Conservation (phyloP, 2,888 invertebrate genomes). For the Calameuta idolon region DNA sequence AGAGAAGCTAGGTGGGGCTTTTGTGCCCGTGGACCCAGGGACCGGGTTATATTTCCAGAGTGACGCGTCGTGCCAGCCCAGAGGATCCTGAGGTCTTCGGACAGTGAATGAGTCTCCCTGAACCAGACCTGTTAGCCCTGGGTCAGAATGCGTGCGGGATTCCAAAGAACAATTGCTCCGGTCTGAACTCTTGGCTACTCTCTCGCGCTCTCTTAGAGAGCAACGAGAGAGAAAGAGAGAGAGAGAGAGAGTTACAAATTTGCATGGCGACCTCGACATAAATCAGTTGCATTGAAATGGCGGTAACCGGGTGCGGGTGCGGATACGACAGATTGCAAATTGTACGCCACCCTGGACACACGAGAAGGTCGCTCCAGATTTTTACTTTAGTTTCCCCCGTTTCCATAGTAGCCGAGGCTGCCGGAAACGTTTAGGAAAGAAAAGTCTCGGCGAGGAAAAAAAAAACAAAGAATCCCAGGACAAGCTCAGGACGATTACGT, state of each 20-base stretch:
- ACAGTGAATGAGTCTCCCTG: constrained; percentile 27
- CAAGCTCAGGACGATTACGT: background rate
- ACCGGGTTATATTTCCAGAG: constrained; percentile 16
- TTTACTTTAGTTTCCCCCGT: too few species aligned
- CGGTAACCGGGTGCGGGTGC: too few species aligned
- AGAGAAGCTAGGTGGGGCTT: constrained; percentile 14
- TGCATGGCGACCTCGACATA: constrained; percentile 49
- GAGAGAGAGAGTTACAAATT: constrained; percentile 33
- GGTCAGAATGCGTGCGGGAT: constrained; percentile 22
- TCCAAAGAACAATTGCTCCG: constrained; percentile 38
- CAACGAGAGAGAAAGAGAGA: too few species aligned
- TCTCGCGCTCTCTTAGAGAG: too few species aligned
- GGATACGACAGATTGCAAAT: too few species aligned
- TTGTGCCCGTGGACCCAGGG: constrained; percentile 14
- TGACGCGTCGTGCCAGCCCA: constrained; percentile 10
- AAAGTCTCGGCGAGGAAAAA: too few species aligned
- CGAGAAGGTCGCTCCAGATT: too few species aligned
- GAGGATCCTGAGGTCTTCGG: constrained; percentile 33
- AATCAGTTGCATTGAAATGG: constrained; percentile 40
- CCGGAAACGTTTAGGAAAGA: too few species aligned
- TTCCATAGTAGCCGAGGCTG: too few species aligned
- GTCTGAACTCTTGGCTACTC: constrained; percentile 35
- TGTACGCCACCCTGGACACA: too few species aligned
- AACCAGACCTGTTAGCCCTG: constrained; percentile 21
- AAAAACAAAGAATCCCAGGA: background rate